Base-by-base conservation (phyloP, 2,797 vertebrate species). In the Lindbergichthys nudifrons region DNA sequence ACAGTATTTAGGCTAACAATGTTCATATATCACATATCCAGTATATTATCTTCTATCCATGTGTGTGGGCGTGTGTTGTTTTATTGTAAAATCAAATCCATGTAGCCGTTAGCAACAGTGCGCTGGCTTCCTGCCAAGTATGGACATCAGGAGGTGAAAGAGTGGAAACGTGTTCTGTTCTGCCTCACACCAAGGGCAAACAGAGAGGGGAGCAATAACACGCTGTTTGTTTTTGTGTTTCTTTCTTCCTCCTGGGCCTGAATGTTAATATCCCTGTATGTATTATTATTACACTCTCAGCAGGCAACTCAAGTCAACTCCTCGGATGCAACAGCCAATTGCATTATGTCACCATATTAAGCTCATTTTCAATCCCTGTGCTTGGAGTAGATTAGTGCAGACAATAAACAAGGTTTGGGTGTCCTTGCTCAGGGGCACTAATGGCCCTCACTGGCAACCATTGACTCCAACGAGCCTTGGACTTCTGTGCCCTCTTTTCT, bases 371-470 rank as follows among this genome's bases (percentile, higher is more conserved):
- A 75, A 21, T 51, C 67, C 53, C 59, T 0, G 1, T 69, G 47
- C 51, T 58, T 26, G 48, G 59, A 83, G 50, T 41, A 80, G 46
- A 80, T 79, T 71, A 75, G 50, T 21, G 47, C 41, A 47, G 48
- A 76, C 50, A 56, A 43, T 48, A 67, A 80, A 82, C 62, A 76
- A 26, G 70, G 70, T 76, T 75, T 15, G n/a, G 10, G 54, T 48
- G 79, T 82, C 81, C 82, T 88, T 84, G 64, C 81, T 81, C 60
- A 15, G 66, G 75, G 66, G 63, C 36, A 14, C 41, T 1, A 3
- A 48, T 59, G 64, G 54, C 18, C 51, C 59, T 57, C 47, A 21
- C 18, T 43, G 68, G 14, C n/a, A 57, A 59, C 54, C 0, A 30
- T 41, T 50, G 19, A 52, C 46, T 53, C 53, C 54, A 67, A 32